phyloP scores from a whole-genome alignment of 1,140 invertebrate genomes.

The Caenorhabditis elegans region WBcel235 BX284603.4:12993001-12993500 shows the following conservation, averaged over 20 bases:
- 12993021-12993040: slow-evolving; percentile 65
- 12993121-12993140: slow-evolving; percentile 51
- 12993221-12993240: slow-evolving; percentile 64
- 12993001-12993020: slow-evolving; percentile 64
- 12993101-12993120: slow-evolving; percentile 58
- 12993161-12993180: slow-evolving; percentile 52
- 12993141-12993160: slow-evolving; percentile 56
- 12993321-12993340: slow-evolving; percentile 61
- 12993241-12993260: slow-evolving; percentile 65
- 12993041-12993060: slow-evolving; percentile 61
- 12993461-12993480: slow-evolving; percentile 65
- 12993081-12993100: slow-evolving; percentile 53
- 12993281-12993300: slow-evolving; percentile 57
- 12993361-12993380: slow-evolving; percentile 37
- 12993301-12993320: slow-evolving; percentile 61
- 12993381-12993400: slow-evolving; percentile 26
- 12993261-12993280: slow-evolving; percentile 61
- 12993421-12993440: slow-evolving; percentile 37
- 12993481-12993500: slow-evolving; percentile 30
- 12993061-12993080: slow-evolving; percentile 53
- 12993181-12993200: slow-evolving; percentile 60
- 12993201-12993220: slow-evolving; percentile 64
- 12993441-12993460: slow-evolving; percentile 64
- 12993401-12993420: slow-evolving; percentile 31
- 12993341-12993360: slow-evolving; percentile 56